Evolutionary conservation across 2,797 vertebrate species (phyloP).

Genomic region (Pithecia hirsuta): DNA sequence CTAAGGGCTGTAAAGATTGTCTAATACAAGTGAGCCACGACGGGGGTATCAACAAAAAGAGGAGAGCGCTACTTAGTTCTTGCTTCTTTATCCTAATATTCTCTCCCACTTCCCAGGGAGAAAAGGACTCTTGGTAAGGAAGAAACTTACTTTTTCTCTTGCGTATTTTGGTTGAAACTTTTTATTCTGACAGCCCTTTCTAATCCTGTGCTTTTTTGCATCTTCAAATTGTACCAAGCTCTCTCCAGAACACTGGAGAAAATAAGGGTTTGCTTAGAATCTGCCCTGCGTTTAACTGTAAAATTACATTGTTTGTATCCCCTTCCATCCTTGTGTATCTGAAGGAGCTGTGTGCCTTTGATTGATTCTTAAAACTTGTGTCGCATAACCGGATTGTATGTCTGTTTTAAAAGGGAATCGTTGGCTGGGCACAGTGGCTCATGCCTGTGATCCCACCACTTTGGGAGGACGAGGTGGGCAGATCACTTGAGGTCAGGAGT

Average conservation of each 20-base stretch:
- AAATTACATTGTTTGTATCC: neutral
- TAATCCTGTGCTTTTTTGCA: neutral
- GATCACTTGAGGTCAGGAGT: neutral
- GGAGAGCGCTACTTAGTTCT: neutral
- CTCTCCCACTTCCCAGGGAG: neutral
- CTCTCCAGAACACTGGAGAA: neutral
- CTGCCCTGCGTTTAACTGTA: neutral
- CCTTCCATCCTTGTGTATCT: neutral
- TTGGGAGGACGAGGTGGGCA: neutral
- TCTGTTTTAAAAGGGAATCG: neutral
- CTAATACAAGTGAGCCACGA: neutral
- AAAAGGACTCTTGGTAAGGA: neutral
- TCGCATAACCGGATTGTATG: neutral
- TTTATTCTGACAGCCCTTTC: neutral
- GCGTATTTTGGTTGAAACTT: neutral
- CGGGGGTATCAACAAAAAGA: neutral
- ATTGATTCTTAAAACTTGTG: slow-evolving; percentile 17
- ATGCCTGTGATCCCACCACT: neutral
- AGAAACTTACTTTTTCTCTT: neutral
- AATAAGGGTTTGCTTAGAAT: neutral
- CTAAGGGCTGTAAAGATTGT: neutral
- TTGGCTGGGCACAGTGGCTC: neutral
- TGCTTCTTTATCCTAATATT: neutral
- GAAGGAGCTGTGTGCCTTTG: neutral
- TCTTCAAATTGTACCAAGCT: neutral